Evolutionary conservation across 2,888 invertebrate species (phyloP).

Genomic region (Rhagium mordax): DNA sequence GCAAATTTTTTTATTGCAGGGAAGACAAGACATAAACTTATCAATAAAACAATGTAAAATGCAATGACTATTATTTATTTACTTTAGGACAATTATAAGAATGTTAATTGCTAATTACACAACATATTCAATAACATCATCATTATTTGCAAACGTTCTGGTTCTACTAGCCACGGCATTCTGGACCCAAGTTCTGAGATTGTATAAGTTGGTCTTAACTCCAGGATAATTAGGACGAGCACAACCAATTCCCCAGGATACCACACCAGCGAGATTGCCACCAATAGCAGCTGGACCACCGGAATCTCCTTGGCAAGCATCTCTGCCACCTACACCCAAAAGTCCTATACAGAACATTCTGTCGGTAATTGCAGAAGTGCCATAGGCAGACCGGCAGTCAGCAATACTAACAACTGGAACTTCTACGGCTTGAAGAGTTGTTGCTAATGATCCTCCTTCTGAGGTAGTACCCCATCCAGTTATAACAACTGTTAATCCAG

Average conservation of each 20-base stretch:
- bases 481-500: constrained; percentile 24
- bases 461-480: constrained; percentile 46
- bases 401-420: constrained; percentile 39
- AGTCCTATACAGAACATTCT: constrained; percentile 75
- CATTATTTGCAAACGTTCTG: background rate
- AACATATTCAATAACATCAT: background rate
- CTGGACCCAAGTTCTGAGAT: constrained; percentile 44
- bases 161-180: background rate
- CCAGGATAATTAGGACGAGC: constrained; percentile 47
- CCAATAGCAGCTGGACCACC: constrained; percentile 41
- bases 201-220: constrained; percentile 46
- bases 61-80: background rate
- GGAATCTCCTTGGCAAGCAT: constrained; percentile 70
- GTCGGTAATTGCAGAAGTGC: constrained; percentile 58
- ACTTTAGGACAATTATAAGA: background rate
- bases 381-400: constrained; percentile 24
- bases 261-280: constrained; percentile 19
- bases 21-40: background rate
- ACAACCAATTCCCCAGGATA: constrained; percentile 40
- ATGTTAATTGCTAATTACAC: too few species aligned
- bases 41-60: background rate
- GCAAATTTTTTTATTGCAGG: too few species aligned
- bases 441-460: constrained; percentile 33
- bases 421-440: constrained; percentile 35
- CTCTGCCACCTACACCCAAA: constrained; percentile 70